Evolutionary conservation across 2,888 invertebrate species (phyloP).

Genomic region (Synanthedon myopaeformis): DNA sequence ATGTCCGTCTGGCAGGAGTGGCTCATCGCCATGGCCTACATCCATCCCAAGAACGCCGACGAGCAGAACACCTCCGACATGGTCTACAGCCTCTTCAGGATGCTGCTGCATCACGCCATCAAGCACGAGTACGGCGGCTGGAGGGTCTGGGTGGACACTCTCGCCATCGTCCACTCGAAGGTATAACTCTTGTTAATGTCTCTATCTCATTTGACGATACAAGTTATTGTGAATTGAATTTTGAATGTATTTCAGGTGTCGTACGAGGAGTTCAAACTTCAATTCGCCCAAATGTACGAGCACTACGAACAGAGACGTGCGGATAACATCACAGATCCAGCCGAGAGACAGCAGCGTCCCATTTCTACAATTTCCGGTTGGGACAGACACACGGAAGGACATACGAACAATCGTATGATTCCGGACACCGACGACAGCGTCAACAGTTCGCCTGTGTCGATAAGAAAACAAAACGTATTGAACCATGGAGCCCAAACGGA

Average conservation of each 20-base stretch:
- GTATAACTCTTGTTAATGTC: conserved; percentile 64
- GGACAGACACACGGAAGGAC: conserved; percentile 73
- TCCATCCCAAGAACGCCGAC: conserved; percentile 94
- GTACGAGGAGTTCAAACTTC: conserved; percentile 97
- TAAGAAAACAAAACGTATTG: conserved; percentile 33
- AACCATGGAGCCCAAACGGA: conserved; percentile 62
- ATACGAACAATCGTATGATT: conserved; percentile 12
- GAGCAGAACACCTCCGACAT: conserved; percentile 97
- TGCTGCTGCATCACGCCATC: conserved; percentile 98
- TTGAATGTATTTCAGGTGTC: conserved; percentile 77
- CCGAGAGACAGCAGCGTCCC: conserved; percentile 90
- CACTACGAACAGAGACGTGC: conserved; percentile 94
- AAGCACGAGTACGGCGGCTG: conserved; percentile 99
- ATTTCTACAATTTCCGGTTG: conserved; percentile 97
- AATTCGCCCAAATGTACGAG: conserved; percentile 97
- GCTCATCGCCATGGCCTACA: conserved; percentile 98
- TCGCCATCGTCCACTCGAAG: conserved; percentile 99
- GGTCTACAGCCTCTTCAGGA: conserved; percentile 97
- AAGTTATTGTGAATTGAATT: too few species aligned
- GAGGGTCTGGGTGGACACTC: conserved; percentile 99
- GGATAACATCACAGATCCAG: conserved; percentile 95
- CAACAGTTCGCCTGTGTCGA: conserved; percentile 24
- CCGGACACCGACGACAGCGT: conserved; percentile 27
- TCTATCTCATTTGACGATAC: too few species aligned
- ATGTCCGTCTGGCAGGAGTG: conserved; percentile 99